These are phyloP conservation scores for Podotricha telesiphe DNA, from an alignment of 2,888 invertebrate species.

Conservation along the genomic window DNA sequence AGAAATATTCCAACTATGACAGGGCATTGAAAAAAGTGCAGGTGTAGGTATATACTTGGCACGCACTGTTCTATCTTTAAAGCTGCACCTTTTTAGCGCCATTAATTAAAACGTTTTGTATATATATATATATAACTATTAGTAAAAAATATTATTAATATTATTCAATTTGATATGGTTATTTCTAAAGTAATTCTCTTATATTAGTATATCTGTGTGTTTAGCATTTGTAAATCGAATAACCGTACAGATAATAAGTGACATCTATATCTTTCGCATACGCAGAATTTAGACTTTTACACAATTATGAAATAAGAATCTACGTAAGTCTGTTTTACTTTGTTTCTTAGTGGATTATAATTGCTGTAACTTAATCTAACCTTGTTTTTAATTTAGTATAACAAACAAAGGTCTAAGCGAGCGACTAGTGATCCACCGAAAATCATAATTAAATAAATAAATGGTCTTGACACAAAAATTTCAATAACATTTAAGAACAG, in stretches of 20 bases:
- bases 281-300: not conserved
- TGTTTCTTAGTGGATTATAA: not conserved
- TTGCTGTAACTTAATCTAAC: too few relatives aligned
- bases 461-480: constrained; percentile 24
- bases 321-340: not conserved
- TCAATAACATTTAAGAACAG: constrained; percentile 9
- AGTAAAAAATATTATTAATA: too few relatives aligned
- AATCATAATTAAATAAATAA: constrained; percentile 17
- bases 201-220: too few relatives aligned
- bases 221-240: too few relatives aligned
- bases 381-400: too few relatives aligned
- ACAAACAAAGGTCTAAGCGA: too few relatives aligned
- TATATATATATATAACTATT: too few relatives aligned
- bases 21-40: constrained; percentile 50
- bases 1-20: constrained; percentile 20
- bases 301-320: not conserved
- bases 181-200: too few relatives aligned
- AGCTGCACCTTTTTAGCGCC: constrained; percentile 20
- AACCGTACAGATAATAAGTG: too few relatives aligned
- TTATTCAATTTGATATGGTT: too few relatives aligned
- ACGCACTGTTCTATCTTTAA: constrained; percentile 29
- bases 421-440: too few relatives aligned
- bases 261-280: not conserved
- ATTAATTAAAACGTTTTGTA: constrained; percentile 7
- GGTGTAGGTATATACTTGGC: constrained; percentile 41